Evolutionary conservation across 2,888 invertebrate species (phyloP), one percentile per base, ranked within the genome.

Genomic region (Xestia c-nigrum): DNA sequence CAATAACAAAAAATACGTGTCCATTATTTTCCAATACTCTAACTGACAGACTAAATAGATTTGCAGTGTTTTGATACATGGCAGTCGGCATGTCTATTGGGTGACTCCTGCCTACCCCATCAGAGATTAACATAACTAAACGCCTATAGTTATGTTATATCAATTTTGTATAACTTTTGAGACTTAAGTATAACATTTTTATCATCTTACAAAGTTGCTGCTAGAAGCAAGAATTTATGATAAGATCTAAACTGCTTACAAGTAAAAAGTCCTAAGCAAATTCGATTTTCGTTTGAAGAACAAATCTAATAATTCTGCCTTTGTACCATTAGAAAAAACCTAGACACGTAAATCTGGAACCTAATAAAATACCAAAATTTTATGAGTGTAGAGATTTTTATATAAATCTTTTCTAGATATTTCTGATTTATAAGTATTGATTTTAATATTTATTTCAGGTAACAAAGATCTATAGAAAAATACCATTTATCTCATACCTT

Each of bases 241-340:
- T 61, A 9, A 38, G 19, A 38, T 61, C 24, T 47, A 43, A 80
- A 47, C 52, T 31, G 59, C 38, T 73, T n/a, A 50, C 0, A 50
- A 14, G 16, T 38, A 70, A 71, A 47, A 14, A 57, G 5, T 12
- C 10, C 5, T 5, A 12, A 64, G 4, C 14, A 64, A 55, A 78
- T 14, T 50, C 1, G 5, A 57, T 83, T 67, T 52, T 46, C 14
- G 5, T n/a, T 57, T 64, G 24, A 50, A 50, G 50, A 40, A 63
- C 50, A 77, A 67, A 47, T 47, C 61, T 5, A 63, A 70, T 46
- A 63, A 66, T 6, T 52, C 12, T 0, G 12, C 21, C 40, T 70
- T 67, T 52, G 2, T 6, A 38, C 38, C 38, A 38, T 19, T 38
- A 31, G 9, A 16, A 1, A 16, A 3, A n/a, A 64, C 14, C 46